Evolutionary conservation across 2,113 vertebrate species (phyloP), one percentile per base, ranked within the genome.

Genomic region (Hystrix cristata): DNA sequence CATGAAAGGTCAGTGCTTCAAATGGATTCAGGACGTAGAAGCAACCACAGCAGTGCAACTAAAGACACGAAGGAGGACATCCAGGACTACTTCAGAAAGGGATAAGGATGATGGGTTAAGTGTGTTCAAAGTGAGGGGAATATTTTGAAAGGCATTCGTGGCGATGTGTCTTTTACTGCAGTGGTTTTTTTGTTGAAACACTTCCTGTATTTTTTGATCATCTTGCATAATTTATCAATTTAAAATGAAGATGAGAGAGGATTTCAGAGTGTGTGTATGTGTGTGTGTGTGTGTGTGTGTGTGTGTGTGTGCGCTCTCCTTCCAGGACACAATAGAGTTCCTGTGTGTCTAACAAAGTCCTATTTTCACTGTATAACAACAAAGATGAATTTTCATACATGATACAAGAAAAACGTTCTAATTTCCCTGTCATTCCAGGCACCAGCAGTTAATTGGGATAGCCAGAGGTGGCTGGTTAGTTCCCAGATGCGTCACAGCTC

Each of bases 401-500:
- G 29, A 81, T 38, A 7, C 23, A 79, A 19, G 87, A 74, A 90
- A 10, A 94, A 98, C 96, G 96, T 90, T 14, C 62, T 95, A 60
- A 97, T 93, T 69, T 96, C 94, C 95, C 87, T 13, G 74, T 91
- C 91, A 29, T 64, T 69, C 34, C 88, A 93, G 3, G n/a, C 87
- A 90, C 90, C 92, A 97, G 53, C 34, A 90, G 81, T 95, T 94
- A 84, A 95, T 89, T 96, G 97, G 96, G 92, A 97, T 89, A 85
- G 97, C 94, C 90, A 55, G 76, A 95, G 86, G 76, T 1, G 65
- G 57, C 65, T 80, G 78, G 91, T 95, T 93, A 95, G 94, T 96
- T 96, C 87, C 95, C 97, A 97, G 79, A 88, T 82, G 76, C 57
- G 93, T 46, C 92, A 95, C 78, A 71, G 80, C 90, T 97, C 96